phyloP scores from a whole-genome alignment of 2,888 invertebrate species.

The Cerastoderma edule region DNA sequence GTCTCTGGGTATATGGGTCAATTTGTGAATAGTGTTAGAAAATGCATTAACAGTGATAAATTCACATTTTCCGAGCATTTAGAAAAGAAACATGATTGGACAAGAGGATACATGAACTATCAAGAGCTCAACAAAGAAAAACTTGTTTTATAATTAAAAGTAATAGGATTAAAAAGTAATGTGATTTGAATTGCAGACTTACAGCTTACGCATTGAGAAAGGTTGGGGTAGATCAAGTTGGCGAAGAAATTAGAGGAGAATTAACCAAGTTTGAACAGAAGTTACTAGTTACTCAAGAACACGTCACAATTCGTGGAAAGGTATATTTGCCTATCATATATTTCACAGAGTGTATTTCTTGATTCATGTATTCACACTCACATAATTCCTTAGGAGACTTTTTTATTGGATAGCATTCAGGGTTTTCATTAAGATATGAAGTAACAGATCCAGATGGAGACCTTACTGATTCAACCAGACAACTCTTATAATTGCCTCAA shows the following conservation, averaged over 20 bases:
- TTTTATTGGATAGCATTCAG: neutral
- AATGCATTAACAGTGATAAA: too few relatives aligned
- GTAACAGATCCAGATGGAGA: conserved; percentile 12
- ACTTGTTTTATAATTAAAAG: neutral
- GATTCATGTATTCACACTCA: neutral
- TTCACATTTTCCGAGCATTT: too few relatives aligned
- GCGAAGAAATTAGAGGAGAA: conserved; percentile 35
- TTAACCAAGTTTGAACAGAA: conserved; percentile 46
- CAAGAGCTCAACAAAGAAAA: neutral
- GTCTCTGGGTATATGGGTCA: too few relatives aligned
- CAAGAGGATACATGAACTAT: neutral
- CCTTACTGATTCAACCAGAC: conserved; percentile 2
- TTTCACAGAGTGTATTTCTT: neutral
- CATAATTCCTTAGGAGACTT: neutral
- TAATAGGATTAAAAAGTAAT: neutral
- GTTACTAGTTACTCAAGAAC: conserved; percentile 42
- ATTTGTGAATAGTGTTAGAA: too few relatives aligned
- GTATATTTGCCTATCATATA: conserved; percentile 13
- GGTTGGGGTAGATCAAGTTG: conserved; percentile 43
- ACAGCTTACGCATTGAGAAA: conserved; percentile 34
- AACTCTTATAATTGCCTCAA: neutral
- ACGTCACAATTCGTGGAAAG: conserved; percentile 56
- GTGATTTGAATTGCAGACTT: conserved; percentile 14
- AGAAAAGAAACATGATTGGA: too few relatives aligned
- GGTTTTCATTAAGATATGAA: neutral